Base-by-base conservation (phyloP, 1,140 invertebrate species). In the Onthophagus taurus region DNA sequence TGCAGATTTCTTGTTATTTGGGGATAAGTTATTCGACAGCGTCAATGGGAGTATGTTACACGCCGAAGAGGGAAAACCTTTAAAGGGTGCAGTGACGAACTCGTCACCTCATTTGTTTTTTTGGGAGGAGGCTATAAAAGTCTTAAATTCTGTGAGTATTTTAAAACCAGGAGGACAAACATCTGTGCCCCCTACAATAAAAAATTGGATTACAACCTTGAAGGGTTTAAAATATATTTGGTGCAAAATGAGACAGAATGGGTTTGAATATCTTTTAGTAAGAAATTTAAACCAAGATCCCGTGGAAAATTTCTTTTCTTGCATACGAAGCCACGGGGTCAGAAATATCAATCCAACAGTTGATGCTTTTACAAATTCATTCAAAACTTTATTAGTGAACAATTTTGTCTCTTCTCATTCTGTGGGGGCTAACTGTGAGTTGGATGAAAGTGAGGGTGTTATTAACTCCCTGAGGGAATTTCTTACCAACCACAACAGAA, bases 11-110 rank as follows among this genome's bases (percentile, higher is more conserved):
- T 17, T 45, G 2, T 36, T 43, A 16, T 51, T 48, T 17, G 14
- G 48, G 9, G 42, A 48, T 26, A 30, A 48, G 23, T 23, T 51
- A 18, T 51, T 45, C 29, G 49, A 51, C 31, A 45, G 42, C 21
- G 34, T 44, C 1, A 51, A 51, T 48, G 41, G 45, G 13, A 13
- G 24, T 37, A 7, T 4, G 9, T 16, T 36, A 7, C 8, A 19
- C 20, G n/a, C 12, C 16, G 21, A 34, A 3, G n/a, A 37, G 18
- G 31, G 31, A 5, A 33, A 24, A 23, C 6, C 17, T n/a, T 20
- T 48, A 21, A 20, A 34, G 13, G 21, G 23, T 31, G 41, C 38
- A 14, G 20, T 47, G 3, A 43, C 24, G 9, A 16, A 43, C n/a
- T 31, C 21, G 37, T 31, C 41, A 12, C 14, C 44, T 14, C 44